Evolutionary conservation across 2,797 vertebrate genomes (phyloP), one percentile per base, ranked within the genome.

Genomic region (Steatocranus sp.): DNA sequence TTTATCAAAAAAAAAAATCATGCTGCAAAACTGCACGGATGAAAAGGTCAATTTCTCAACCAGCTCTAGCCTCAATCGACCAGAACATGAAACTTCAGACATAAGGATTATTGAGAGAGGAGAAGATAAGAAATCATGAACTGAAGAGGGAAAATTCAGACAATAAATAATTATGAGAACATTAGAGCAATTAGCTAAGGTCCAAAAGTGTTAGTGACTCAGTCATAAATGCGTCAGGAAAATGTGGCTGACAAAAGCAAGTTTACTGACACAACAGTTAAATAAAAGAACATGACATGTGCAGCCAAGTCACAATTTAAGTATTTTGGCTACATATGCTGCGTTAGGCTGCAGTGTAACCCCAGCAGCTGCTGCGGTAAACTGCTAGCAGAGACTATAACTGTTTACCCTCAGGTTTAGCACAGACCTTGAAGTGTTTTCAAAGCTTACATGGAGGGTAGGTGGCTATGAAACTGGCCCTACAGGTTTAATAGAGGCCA

Each of bases 381-480:
- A 80, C 76, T 76, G 25, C 36, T 53, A 85, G 80, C 41, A 76
- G 76, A 83, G 53, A 46, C 30, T 18, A 36, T 27, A 70, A 73
- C 76, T 61, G 51, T 82, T 92, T 84, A 89, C 63, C 63, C 83
- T 83, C 50, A 77, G 78, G 82, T 92, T 91, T 75, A 83, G 77
- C 11, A 20, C 54, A 86, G 82, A 90, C 84, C 81, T 85, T 86
- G 73, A 87, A 84, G 56, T 82, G 80, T 91, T 88, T 89, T 78
- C 74, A 77, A 82, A 86, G 83, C 81, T 79, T 76, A 78, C 74
- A 75, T 34, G 63, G 75, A 54, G 83, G 73, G 76, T 54, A 80
- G 73, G 75, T 75, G 43, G 73, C 79, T 56, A 32, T 85, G 82
- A 86, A 88, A 89, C 23, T 38, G 38, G 79, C 66, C 51, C 83